These are phyloP conservation scores for Hydroisotoma schaefferi DNA, from an alignment of 2,888 invertebrate genomes.

Conservation along the genomic window DNA sequence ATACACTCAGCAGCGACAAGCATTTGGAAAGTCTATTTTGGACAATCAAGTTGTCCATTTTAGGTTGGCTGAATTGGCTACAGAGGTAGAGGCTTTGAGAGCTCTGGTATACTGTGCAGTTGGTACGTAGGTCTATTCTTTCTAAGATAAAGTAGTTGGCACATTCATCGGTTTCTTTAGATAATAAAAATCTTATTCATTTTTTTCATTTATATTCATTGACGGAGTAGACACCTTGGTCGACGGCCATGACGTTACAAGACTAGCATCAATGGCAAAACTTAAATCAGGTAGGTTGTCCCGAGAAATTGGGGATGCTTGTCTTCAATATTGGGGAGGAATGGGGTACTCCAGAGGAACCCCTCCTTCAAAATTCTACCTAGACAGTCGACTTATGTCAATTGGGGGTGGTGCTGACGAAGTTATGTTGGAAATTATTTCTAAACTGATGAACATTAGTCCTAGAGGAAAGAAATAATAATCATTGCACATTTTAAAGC, in stretches of 20 bases:
- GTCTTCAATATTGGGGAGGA: slow-evolving; percentile 60
- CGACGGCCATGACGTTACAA: slow-evolving; percentile 54
- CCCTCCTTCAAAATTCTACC: slow-evolving; percentile 51
- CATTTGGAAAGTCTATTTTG: slow-evolving; percentile 56
- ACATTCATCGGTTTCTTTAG: neutral
- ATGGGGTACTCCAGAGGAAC: slow-evolving; percentile 58
- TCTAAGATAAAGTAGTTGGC: neutral
- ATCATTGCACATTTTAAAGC: no score
- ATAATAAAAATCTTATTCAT: neutral
- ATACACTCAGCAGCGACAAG: slow-evolving; percentile 55
- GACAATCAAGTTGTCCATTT: slow-evolving; percentile 56
- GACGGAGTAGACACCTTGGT: slow-evolving; percentile 30
- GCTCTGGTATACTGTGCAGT: slow-evolving; percentile 55
- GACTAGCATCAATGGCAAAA: slow-evolving; percentile 58
- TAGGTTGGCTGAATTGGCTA: slow-evolving; percentile 57
- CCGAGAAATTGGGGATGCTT: slow-evolving; percentile 56
- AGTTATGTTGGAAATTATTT: slow-evolving; percentile 59
- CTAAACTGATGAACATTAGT: slow-evolving; percentile 56
- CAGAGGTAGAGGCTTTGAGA: slow-evolving; percentile 56
- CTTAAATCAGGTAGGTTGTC: slow-evolving; percentile 56
- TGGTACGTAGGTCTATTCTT: slow-evolving; percentile 49
- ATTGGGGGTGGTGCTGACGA: slow-evolving; percentile 61
- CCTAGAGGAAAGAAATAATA: slow-evolving; percentile 46
- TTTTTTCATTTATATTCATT: neutral
- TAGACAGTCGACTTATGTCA: slow-evolving; percentile 56